These are phyloP conservation scores for Thecophora atra DNA, from an alignment of 2,888 invertebrate species.

Conservation along the genomic window DNA sequence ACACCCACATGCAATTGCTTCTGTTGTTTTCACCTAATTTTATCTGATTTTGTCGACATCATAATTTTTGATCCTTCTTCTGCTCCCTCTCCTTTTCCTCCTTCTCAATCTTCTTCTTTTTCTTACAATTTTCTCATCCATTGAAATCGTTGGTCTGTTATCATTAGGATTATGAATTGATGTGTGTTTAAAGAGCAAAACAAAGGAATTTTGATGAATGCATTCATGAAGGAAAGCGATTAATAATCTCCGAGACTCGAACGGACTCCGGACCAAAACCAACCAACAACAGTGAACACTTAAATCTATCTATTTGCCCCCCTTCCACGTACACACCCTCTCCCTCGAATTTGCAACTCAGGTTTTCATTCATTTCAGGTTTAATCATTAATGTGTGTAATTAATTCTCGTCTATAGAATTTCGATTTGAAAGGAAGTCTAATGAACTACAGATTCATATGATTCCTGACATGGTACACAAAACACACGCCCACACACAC, in stretches of 20 bases:
- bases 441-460: slow-evolving; percentile 18
- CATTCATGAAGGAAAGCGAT: slow-evolving; percentile 34
- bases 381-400: slow-evolving; percentile 30
- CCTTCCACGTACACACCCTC: not conserved
- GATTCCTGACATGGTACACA: not conserved
- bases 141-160: not conserved
- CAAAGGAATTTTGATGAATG: slow-evolving; percentile 34
- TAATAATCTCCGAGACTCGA: slow-evolving; percentile 23
- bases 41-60: slow-evolving; percentile 24
- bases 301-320: not conserved
- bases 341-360: not conserved
- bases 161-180: slow-evolving; percentile 28
- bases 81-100: not conserved
- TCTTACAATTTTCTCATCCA: not conserved
- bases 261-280: not conserved
- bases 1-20: not conserved
- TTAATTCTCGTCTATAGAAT: slow-evolving; percentile 19
- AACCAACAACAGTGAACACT: not conserved
- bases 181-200: slow-evolving; percentile 7
- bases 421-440: slow-evolving; percentile 21
- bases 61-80: slow-evolving; percentile 3
- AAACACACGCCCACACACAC: slow-evolving; percentile 14
- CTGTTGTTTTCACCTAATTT: not conserved
- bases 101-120: not conserved
- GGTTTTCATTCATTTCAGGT: not conserved